Conservation (phyloP, 2,888 invertebrate species). For the Cotesia congregata region DNA sequence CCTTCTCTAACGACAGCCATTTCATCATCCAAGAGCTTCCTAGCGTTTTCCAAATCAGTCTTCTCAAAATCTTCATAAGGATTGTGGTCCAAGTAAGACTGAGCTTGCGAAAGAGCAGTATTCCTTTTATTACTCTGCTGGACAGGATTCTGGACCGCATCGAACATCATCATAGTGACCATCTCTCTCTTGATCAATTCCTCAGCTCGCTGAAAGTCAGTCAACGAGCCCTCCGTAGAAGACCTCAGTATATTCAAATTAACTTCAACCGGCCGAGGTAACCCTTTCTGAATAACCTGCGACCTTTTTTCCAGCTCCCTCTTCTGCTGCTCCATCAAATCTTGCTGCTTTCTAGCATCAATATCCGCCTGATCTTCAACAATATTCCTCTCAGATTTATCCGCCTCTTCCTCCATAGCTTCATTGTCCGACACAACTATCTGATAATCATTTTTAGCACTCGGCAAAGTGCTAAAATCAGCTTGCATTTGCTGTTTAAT, state of each 20-base stretch:
- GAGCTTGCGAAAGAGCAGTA: conserved; percentile 74
- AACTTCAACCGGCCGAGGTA: conserved; percentile 84
- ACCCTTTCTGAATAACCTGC: conserved; percentile 85
- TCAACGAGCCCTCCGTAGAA: conserved; percentile 81
- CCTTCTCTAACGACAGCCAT: conserved; percentile 92
- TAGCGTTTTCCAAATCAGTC: conserved; percentile 80
- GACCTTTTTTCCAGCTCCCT: conserved; percentile 84
- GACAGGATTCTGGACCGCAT: conserved; percentile 85
- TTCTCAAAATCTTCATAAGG: conserved; percentile 83
- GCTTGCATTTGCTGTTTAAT: conserved; percentile 81
- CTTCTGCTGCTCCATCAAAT: conserved; percentile 78
- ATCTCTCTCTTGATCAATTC: conserved; percentile 97
- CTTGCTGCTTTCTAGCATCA: conserved; percentile 79
- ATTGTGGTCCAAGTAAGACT: conserved; percentile 88
- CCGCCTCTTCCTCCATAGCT: conserved; percentile 70
- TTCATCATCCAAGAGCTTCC: conserved; percentile 80
- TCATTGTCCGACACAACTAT: conserved; percentile 84
- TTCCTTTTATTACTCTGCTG: conserved; percentile 73
- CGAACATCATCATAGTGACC: conserved; percentile 94
- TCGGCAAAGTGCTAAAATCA: conserved; percentile 86
- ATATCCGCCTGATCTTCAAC: conserved; percentile 91
- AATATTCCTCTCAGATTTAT: conserved; percentile 55
- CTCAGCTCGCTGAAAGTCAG: conserved; percentile 92
- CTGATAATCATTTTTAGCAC: conserved; percentile 97
- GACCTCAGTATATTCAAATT: conserved; percentile 87